Evolutionary conservation across 2,888 invertebrate genomes (phyloP), one percentile per base, ranked within the genome.

Genomic region (Flabesymbios commensalis): DNA sequence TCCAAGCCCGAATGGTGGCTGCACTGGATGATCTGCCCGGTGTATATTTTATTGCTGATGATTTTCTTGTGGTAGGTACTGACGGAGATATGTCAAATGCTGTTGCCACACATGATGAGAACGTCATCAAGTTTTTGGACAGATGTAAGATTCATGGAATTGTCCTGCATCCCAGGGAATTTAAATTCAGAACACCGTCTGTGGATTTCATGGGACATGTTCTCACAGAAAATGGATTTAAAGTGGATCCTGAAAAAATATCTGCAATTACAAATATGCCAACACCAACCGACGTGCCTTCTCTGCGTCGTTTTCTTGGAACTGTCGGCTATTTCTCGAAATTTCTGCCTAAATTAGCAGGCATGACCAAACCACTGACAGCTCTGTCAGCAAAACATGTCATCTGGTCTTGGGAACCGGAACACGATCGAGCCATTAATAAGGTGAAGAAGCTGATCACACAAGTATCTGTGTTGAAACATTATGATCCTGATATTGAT

Each of bases 31-130:
- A 33, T 22, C 43, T 61, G 14, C 3, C 36, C n/a, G 42, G 29
- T 22, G 61, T 41, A 3, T 28, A 32, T 19, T 49, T 26, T 41
- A 43, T 61, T 3, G 57, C 61, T 22, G 61, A 61, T 32, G 58
- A 61, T 28, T 39, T 61, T n/a, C 10, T 61, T 17, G 28, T 61
- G n/a, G n/a, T n/a, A n/a, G n/a, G n/a, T n/a, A n/a, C n/a, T n/a
- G n/a, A n/a, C n/a, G n/a, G n/a, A 7, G 3, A 45, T 10, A 4
- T 17, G 51, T 2, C 7, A 52, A 4, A 33, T 10, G 24, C 45
- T 59, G 4, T 17, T 59, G 17, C 10, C 10, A 14, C 7, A 26
- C 7, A 43, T 53, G 26, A 55, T 26, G 26, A 5, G 7, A 5
- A 43, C n/a, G 17, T 61, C 5, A 7, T 36, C 3, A 33, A 19